phyloP scores from a whole-genome alignment of 2,113 vertebrate species.

The Saimiri boliviensis region DNA sequence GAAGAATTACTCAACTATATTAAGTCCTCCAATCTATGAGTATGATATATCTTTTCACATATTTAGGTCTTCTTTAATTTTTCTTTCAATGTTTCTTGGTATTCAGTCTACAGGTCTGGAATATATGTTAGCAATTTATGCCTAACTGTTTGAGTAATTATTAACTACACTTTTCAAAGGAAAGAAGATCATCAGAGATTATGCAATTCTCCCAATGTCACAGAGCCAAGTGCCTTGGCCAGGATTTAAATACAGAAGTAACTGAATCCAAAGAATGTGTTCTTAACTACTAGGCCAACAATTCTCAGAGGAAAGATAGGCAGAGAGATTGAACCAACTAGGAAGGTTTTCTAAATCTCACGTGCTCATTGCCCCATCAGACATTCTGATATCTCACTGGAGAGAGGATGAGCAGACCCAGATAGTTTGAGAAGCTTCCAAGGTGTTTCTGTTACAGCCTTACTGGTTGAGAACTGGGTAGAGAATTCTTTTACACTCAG shows the following conservation, averaged over 20 bases:
- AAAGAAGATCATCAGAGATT: not conserved
- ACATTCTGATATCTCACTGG: not conserved
- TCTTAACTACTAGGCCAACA: not conserved
- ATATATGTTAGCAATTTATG: not conserved
- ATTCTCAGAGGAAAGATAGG: not conserved
- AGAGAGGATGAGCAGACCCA: not conserved
- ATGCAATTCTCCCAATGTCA: not conserved
- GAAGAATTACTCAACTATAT: not conserved
- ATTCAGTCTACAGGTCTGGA: not conserved
- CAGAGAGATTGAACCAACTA: not conserved
- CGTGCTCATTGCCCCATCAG: no score
- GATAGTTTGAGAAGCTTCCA: not conserved
- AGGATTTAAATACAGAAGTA: not conserved
- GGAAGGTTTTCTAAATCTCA: not conserved
- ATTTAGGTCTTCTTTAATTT: not conserved
- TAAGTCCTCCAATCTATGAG: not conserved
- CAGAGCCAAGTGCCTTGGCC: not conserved
- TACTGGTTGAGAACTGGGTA: not conserved
- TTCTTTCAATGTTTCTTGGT: not conserved
- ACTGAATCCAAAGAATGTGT: not conserved
- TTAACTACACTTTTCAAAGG: slow-evolving; percentile 15
- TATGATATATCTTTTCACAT: not conserved
- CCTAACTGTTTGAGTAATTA: not conserved
- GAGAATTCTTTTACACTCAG: not conserved
- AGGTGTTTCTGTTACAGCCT: not conserved